Evolutionary conservation across 2,113 vertebrate genomes (phyloP).

Genomic region (Polyodon spathula): DNA sequence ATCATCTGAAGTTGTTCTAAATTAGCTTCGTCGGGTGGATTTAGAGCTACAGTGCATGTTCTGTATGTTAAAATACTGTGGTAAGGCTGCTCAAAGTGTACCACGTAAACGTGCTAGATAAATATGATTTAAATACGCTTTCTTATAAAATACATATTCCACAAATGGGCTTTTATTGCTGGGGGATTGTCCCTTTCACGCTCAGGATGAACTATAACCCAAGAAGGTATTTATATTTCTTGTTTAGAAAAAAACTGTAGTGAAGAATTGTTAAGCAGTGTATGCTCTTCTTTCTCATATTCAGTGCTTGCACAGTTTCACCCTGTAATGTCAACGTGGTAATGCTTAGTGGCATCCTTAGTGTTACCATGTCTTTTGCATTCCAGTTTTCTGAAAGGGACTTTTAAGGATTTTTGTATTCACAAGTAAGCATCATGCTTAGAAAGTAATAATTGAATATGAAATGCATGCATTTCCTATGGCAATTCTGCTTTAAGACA

Average conservation of each 20-base stretch:
- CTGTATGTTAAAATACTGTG: no score
- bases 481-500: background rate
- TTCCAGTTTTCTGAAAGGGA: constrained; percentile 1
- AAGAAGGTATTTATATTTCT: background rate
- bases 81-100: no score
- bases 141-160: no score
- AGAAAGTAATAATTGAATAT: constrained; percentile 2
- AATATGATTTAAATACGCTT: no score
- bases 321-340: background rate
- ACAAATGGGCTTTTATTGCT: background rate
- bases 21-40: no score
- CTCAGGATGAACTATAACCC: background rate
- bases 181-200: background rate
- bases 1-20: no score
- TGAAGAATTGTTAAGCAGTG: background rate
- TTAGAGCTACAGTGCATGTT: no score
- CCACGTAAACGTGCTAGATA: no score
- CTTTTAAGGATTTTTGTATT: no score
- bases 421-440: background rate
- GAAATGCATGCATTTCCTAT: background rate
- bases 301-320: constrained; percentile 1
- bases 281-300: background rate
- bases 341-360: background rate
- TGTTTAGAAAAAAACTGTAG: background rate
- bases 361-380: background rate